These are phyloP conservation scores for Sarcoramphus papa DNA, from an alignment of 2,797 vertebrate species.

Conservation along the genomic window DNA sequence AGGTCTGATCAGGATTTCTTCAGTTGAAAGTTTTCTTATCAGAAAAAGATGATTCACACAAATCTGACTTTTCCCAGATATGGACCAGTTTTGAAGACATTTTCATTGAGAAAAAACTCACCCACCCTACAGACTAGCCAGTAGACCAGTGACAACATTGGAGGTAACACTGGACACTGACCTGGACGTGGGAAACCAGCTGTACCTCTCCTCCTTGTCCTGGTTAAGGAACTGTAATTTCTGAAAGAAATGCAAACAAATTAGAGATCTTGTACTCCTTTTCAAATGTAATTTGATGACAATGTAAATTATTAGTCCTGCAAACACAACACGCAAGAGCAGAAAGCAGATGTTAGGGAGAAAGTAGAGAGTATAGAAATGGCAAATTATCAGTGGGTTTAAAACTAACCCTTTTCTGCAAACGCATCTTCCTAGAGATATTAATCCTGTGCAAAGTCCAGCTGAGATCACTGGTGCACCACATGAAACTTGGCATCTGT, in stretches of 20 bases:
- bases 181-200: not conserved
- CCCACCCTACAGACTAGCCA: not conserved
- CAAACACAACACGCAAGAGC: not conserved
- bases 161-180: not conserved
- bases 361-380: not conserved
- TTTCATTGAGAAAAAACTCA: not conserved
- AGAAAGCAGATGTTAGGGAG: not conserved
- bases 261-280: not conserved
- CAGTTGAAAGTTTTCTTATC: not conserved
- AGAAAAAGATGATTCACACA: not conserved
- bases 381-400: not conserved
- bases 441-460: not conserved
- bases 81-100: not conserved
- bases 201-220: not conserved
- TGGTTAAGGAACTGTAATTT: not conserved
- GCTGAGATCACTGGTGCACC: not conserved
- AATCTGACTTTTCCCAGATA: not conserved
- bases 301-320: not conserved
- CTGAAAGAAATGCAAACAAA: not conserved
- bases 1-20: not conserved
- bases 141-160: not conserved
- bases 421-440: not conserved
- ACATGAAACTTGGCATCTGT: fast-evolving
- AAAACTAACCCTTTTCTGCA: not conserved
- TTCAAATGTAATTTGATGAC: not conserved